A percentile compares a stretch with the other conserved stretches of the same genome.
phyloP scores from a whole-genome alignment of 2,113 vertebrate species.

The Lanius ludovicianus region DNA sequence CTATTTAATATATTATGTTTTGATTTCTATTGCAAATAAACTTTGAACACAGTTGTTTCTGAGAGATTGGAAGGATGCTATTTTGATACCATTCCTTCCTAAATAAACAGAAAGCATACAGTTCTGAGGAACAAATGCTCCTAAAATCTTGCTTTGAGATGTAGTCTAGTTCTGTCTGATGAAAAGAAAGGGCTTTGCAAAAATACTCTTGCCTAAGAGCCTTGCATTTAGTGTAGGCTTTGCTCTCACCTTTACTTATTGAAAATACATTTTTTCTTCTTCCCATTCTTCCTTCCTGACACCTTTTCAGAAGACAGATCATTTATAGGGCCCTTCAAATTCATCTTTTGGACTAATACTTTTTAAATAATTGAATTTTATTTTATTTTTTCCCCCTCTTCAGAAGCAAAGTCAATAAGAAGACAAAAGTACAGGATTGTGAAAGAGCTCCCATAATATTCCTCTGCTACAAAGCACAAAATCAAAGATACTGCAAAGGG shows the following conservation, averaged over 20 bases:
- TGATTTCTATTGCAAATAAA: neutral
- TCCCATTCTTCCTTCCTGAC: neutral
- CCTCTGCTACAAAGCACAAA: slow-evolving; percentile 6
- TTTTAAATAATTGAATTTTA: neutral
- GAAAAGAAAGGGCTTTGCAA: neutral
- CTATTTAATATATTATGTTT: neutral
- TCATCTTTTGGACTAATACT: slow-evolving; percentile 44
- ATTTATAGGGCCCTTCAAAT: slow-evolving; percentile 55
- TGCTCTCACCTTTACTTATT: neutral
- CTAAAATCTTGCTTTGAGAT: neutral
- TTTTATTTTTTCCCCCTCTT: neutral
- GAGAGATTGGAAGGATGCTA: neutral
- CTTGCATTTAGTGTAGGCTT: neutral
- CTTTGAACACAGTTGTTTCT: neutral
- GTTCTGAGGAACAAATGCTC: neutral
- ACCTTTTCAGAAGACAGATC: neutral
- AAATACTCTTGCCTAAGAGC: neutral
- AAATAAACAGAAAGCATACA: neutral
- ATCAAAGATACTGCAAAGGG: neutral
- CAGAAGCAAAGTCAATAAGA: slow-evolving; percentile 29
- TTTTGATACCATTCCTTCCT: neutral
- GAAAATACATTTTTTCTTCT: slow-evolving; percentile 11
- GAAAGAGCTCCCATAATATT: slow-evolving; percentile 2
- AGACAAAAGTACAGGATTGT: slow-evolving; percentile 6
- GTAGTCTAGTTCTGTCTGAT: neutral